Conservation (phyloP, 2,797 vertebrate genomes). For the Podargus strigoides region DNA sequence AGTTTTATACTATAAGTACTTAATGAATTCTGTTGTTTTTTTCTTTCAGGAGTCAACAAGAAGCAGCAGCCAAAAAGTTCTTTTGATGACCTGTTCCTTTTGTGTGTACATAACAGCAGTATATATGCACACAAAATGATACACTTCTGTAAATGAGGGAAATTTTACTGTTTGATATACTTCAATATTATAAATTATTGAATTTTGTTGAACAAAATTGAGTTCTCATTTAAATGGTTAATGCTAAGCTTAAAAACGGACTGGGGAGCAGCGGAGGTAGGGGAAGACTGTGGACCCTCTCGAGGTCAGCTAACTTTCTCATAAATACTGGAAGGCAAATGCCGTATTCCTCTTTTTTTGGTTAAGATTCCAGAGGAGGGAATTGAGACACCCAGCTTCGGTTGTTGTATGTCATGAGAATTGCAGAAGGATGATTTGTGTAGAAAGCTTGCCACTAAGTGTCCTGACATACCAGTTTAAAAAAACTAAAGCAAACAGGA, state of each 20-base stretch:
- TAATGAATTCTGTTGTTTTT: not conserved
- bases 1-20: not conserved
- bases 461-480: not conserved
- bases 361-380: not conserved
- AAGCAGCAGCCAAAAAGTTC: conserved; percentile 99
- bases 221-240: conserved; percentile 47
- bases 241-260: conserved; percentile 40
- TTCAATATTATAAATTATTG: conserved; percentile 90
- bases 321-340: not conserved
- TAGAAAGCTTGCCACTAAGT: not conserved
- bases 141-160: conserved; percentile 76
- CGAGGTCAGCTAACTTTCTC: not conserved
- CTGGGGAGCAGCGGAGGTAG: not conserved
- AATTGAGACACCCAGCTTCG: not conserved
- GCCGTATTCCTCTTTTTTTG: not conserved
- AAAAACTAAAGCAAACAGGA: not conserved
- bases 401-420: not conserved
- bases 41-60: conserved; percentile 89
- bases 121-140: conserved; percentile 63
- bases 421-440: not conserved
- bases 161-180: conserved; percentile 73
- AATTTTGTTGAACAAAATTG: conserved; percentile 60
- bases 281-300: conserved; percentile 11
- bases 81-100: conserved; percentile 84
- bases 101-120: conserved; percentile 47